Conservation (phyloP, 2,113 vertebrate species). For the Raja brachyura region DNA sequence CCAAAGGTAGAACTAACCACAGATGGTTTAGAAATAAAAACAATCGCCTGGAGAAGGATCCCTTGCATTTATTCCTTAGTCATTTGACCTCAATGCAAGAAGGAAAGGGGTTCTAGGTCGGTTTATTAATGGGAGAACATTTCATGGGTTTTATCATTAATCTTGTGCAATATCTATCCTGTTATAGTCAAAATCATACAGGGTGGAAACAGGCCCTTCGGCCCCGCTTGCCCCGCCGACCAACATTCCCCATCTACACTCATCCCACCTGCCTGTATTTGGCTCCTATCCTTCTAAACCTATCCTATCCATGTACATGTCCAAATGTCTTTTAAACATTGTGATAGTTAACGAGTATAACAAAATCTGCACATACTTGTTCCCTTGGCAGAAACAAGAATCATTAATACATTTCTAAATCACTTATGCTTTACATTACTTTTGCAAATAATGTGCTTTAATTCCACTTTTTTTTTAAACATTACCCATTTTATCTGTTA, state of each 20-base stretch:
- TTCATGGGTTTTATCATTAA: neutral
- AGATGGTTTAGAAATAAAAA: neutral
- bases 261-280: too few species aligned
- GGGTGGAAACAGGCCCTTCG: too few species aligned
- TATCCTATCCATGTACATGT: too few species aligned
- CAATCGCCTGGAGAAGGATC: neutral
- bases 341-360: neutral
- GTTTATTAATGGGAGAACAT: neutral
- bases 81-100: neutral
- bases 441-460: neutral
- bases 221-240: too few species aligned
- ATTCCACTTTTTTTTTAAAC: neutral
- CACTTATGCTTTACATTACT: neutral
- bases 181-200: too few species aligned
- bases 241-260: too few species aligned
- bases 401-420: neutral
- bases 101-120: neutral
- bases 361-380: neutral
- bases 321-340: too few species aligned
- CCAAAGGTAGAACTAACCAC: neutral
- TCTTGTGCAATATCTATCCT: neutral
- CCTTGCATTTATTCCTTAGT: neutral
- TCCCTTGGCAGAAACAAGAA: neutral
- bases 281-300: too few species aligned
- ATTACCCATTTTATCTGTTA: neutral